These are phyloP conservation scores for Clamator glandarius DNA, from an alignment of 2,797 vertebrate genomes.

Conservation along the genomic window DNA sequence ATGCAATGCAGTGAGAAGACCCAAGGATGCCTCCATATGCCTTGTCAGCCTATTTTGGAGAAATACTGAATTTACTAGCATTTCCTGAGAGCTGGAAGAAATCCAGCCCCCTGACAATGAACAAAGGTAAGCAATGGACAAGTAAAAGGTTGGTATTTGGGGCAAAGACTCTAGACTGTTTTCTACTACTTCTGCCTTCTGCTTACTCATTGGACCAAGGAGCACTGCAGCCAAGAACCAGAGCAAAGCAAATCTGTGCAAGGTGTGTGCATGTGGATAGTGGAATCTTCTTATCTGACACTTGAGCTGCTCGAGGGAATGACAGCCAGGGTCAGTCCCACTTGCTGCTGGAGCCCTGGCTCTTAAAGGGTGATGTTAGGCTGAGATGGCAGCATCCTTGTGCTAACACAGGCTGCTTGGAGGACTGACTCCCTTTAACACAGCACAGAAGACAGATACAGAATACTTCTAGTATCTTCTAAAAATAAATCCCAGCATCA, in stretches of 20 bases:
- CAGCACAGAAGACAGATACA: neutral
- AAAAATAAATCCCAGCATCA: neutral
- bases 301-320: neutral
- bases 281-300: neutral
- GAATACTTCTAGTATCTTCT: neutral
- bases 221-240: rapidly evolving
- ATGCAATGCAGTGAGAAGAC: neutral
- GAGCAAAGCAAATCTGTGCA: neutral
- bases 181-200: neutral
- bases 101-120: neutral
- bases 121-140: neutral
- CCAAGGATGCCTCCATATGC: neutral
- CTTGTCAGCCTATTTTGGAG: neutral
- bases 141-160: neutral
- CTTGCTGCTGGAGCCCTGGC: neutral
- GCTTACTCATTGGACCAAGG: neutral
- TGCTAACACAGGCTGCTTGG: neutral
- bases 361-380: rapidly evolving
- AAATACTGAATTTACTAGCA: neutral
- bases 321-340: rapidly evolving
- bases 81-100: neutral
- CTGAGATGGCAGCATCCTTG: neutral
- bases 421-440: neutral
- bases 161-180: neutral
- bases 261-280: rapidly evolving